phyloP scores from a whole-genome alignment of 2,888 invertebrate species.

The Hipparchia semele region DNA sequence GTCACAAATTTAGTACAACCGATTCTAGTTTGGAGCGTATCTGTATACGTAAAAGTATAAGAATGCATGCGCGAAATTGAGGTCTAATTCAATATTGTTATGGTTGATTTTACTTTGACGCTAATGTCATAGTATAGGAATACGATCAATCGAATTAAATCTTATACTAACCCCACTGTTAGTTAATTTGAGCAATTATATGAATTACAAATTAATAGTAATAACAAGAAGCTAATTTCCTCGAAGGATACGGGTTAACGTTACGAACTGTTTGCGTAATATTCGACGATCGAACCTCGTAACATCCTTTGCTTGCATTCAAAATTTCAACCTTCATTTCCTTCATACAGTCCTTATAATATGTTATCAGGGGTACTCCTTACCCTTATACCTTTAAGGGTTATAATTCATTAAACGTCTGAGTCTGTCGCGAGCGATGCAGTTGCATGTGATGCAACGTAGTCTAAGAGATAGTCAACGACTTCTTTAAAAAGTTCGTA shows the following conservation, averaged over 20 bases:
- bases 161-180: neutral
- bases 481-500: no score
- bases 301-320: slow-evolving; percentile 49
- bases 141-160: neutral
- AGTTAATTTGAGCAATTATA: slow-evolving; percentile 15
- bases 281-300: slow-evolving; percentile 37
- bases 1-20: no score
- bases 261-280: slow-evolving; percentile 34
- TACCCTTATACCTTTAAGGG: slow-evolving; percentile 19
- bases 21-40: no score
- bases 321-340: slow-evolving; percentile 58
- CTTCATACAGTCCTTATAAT: slow-evolving; percentile 41
- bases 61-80: no score
- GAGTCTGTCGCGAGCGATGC: slow-evolving; percentile 17
- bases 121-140: no score
- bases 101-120: no score
- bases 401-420: slow-evolving; percentile 21
- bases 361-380: neutral
- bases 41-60: no score
- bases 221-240: slow-evolving; percentile 26
- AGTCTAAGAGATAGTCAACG: neutral
- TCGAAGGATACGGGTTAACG: slow-evolving; percentile 29
- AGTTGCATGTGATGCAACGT: slow-evolving; percentile 53
- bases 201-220: slow-evolving; percentile 12
- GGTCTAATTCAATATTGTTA: no score